phyloP scores from a whole-genome alignment of 2,888 invertebrate genomes.

The Agonum fuliginosum region DNA sequence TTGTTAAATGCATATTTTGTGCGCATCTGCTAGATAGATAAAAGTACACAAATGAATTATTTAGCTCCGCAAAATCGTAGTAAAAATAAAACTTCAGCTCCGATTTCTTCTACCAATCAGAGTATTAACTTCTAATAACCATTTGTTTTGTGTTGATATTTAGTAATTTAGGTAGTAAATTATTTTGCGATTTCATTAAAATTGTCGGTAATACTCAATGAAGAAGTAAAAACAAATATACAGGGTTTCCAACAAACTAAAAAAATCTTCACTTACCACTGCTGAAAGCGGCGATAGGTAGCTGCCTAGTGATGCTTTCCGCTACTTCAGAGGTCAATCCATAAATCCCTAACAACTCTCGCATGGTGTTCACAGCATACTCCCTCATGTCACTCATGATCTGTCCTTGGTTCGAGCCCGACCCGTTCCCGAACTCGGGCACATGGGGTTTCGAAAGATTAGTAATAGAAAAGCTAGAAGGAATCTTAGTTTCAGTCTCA shows the following conservation, averaged over 20 bases:
- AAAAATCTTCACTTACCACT: conserved; percentile 74
- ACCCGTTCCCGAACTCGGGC: conserved; percentile 64
- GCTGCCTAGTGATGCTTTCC: conserved; percentile 81
- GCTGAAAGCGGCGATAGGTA: conserved; percentile 82
- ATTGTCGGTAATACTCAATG: too few relatives aligned
- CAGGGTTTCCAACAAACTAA: neutral
- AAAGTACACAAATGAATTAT: too few relatives aligned
- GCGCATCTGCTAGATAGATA: too few relatives aligned
- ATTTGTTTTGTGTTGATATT: too few relatives aligned
- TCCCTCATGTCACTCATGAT: conserved; percentile 79
- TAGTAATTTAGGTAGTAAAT: too few relatives aligned
- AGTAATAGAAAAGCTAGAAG: conserved; percentile 71
- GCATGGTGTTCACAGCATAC: conserved; percentile 87
- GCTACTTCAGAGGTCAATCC: conserved; percentile 84
- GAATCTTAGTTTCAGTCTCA: conserved; percentile 68
- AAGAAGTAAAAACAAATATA: neutral
- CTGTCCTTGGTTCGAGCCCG: conserved; percentile 67
- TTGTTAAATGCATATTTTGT: too few relatives aligned
- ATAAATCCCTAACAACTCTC: conserved; percentile 85
- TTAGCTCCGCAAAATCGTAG: too few relatives aligned
- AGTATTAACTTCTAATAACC: too few relatives aligned
- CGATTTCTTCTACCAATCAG: too few relatives aligned
- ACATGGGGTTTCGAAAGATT: conserved; percentile 71
- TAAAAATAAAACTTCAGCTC: too few relatives aligned
- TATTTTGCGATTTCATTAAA: too few relatives aligned